Evolutionary conservation across 2,888 invertebrate genomes (phyloP).

Genomic region (Drosophila pseudotakahashii): DNA sequence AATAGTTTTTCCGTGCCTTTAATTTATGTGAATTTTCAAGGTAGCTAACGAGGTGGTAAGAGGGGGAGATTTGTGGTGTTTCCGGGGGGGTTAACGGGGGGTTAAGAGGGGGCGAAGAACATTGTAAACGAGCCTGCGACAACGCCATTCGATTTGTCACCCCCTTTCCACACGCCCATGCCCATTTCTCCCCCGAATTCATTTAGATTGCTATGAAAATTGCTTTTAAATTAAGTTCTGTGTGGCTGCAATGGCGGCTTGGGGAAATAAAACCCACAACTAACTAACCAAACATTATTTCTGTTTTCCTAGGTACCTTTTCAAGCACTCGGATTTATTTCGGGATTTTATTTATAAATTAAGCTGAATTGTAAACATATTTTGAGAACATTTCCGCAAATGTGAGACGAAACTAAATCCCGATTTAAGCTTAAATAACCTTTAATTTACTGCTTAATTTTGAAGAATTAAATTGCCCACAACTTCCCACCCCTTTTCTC

Average conservation of each 20-base stretch:
- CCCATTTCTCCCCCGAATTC: not conserved
- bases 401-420: too few species aligned
- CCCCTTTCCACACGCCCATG: too few species aligned
- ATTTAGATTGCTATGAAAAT: slow-evolving; percentile 59
- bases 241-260: slow-evolving; percentile 6
- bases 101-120: not conserved
- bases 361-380: too few species aligned
- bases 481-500: not conserved
- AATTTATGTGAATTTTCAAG: slow-evolving; percentile 74
- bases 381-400: too few species aligned
- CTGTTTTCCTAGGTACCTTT: not conserved
- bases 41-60: slow-evolving; percentile 30
- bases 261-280: slow-evolving; percentile 25
- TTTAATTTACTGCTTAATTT: too few species aligned
- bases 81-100: not conserved
- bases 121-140: slow-evolving; percentile 51
- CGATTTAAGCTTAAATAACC: too few species aligned
- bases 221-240: slow-evolving; percentile 69
- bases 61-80: not conserved
- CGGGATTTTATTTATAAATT: too few species aligned
- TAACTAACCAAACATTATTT: slow-evolving; percentile 34
- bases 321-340: not conserved
- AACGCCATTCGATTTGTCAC: slow-evolving; percentile 47
- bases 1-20: slow-evolving; percentile 75
- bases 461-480: not conserved